A percentile compares a stretch with the other conserved stretches of the same genome.
Evolutionary conservation across 2,797 vertebrate genomes (phyloP).

Genomic region (Lagorchestes hirsutus): DNA sequence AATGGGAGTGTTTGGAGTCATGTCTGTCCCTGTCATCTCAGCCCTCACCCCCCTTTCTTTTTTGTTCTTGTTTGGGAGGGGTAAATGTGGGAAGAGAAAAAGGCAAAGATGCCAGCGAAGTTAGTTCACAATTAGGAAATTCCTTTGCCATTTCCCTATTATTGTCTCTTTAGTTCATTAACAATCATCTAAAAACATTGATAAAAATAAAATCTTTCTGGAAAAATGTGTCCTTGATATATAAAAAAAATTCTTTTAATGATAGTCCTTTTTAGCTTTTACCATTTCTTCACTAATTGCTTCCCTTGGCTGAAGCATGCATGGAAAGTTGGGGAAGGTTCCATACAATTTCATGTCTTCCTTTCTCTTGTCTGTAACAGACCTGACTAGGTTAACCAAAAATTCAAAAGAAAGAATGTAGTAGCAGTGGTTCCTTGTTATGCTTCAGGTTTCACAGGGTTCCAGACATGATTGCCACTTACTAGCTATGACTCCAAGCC

Average conservation of each 20-base stretch:
- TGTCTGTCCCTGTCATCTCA: neutral
- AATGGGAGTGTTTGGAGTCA: slow-evolving; percentile 21
- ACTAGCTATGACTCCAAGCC: neutral
- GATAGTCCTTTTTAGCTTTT: neutral
- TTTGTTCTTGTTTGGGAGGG: slow-evolving; percentile 25
- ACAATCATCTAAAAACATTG: neutral
- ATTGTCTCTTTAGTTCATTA: slow-evolving; percentile 28
- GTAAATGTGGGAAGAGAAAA: slow-evolving; percentile 15
- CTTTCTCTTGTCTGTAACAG: slow-evolving; percentile 50
- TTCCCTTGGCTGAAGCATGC: slow-evolving; percentile 25
- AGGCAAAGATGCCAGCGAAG: neutral
- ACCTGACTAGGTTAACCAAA: slow-evolving; percentile 41
- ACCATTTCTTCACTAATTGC: slow-evolving; percentile 43
- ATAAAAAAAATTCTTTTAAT: neutral
- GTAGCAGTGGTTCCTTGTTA: slow-evolving; percentile 26
- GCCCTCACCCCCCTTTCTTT: neutral
- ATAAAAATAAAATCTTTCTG: neutral
- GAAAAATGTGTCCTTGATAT: neutral
- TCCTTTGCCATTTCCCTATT: slow-evolving; percentile 13
- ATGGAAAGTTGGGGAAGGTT: neutral
- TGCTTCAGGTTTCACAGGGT: neutral
- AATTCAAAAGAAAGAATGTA: slow-evolving; percentile 36
- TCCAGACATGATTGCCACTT: neutral
- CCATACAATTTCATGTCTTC: slow-evolving; percentile 33
- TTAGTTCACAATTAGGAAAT: slow-evolving; percentile 18